Conservation (phyloP, 2,113 vertebrate species). For the Bubo bubo region DNA sequence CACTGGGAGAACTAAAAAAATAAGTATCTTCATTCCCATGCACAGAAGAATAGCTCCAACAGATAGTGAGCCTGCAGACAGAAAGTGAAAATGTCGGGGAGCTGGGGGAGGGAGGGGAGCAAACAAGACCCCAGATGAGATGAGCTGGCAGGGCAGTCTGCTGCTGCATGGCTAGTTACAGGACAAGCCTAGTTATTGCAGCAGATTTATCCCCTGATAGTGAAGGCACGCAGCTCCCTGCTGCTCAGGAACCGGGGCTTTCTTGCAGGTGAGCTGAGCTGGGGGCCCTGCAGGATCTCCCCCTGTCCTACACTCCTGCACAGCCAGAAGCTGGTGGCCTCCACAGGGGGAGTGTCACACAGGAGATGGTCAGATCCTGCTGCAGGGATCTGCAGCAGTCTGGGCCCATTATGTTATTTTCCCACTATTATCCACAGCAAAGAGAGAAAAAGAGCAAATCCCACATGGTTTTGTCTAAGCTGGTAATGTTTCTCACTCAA, state of each 20-base stretch:
- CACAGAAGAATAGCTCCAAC: not conserved
- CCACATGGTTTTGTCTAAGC: not conserved
- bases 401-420: not conserved
- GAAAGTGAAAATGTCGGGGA: not conserved
- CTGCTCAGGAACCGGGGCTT: not conserved
- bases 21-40: not conserved
- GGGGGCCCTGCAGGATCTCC: not conserved
- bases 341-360: not conserved
- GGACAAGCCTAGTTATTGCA: not conserved
- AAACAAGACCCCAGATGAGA: not conserved
- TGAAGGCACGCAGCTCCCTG: not conserved
- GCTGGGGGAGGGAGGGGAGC: not conserved
- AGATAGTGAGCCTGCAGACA: not conserved
- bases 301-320: rapidly evolving
- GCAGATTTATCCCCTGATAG: not conserved
- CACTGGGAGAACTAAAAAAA: not conserved
- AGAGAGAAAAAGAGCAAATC: not conserved
- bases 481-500: not conserved
- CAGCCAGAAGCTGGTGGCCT: not conserved
- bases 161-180: not conserved
- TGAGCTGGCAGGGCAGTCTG: not conserved
- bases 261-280: not conserved
- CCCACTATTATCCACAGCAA: not conserved
- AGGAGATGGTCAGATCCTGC: not conserved
- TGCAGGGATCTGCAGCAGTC: not conserved